Percentiles rank a stretch among this genome's conserved stretches.
Evolutionary conservation across 1,140 invertebrate species (phyloP).

Genomic region (Philopotamus ludificatus): DNA sequence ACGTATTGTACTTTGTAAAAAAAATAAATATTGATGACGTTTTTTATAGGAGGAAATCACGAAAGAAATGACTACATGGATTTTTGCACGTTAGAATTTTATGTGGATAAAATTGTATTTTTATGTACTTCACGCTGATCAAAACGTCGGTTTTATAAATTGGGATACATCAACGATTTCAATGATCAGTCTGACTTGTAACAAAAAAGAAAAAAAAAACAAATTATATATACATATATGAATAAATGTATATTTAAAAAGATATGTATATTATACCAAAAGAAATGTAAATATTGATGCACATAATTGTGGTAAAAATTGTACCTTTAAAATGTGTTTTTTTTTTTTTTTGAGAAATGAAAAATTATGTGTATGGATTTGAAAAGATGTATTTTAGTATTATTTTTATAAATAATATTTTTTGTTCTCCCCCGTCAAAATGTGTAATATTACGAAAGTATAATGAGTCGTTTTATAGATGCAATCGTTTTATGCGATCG

Average conservation of each 20-base stretch:
- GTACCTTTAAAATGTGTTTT: slow-evolving; percentile 42
- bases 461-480: neutral
- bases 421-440: slow-evolving; percentile 9
- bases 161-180: neutral
- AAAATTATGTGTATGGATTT: slow-evolving; percentile 29
- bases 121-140: slow-evolving; percentile 17
- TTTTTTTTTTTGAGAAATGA: slow-evolving; percentile 30
- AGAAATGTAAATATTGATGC: slow-evolving; percentile 40
- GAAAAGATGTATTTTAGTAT: slow-evolving; percentile 39
- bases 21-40: neutral
- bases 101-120: slow-evolving; percentile 31
- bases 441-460: slow-evolving; percentile 9
- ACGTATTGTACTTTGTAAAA: slow-evolving; percentile 1
- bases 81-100: slow-evolving; percentile 35
- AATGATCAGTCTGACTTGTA: neutral
- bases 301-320: slow-evolving; percentile 41
- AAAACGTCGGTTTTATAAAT: slow-evolving; percentile 8
- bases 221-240: no score
- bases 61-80: slow-evolving; percentile 26
- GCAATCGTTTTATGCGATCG: neutral
- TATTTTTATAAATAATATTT: slow-evolving; percentile 38
- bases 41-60: slow-evolving; percentile 40
- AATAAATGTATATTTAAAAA: slow-evolving; percentile 32
- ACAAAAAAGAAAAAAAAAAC: no score
- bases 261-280: slow-evolving; percentile 38